phyloP scores from a whole-genome alignment of 2,888 invertebrate genomes.

The Agonopterix alstromeriana region DNA sequence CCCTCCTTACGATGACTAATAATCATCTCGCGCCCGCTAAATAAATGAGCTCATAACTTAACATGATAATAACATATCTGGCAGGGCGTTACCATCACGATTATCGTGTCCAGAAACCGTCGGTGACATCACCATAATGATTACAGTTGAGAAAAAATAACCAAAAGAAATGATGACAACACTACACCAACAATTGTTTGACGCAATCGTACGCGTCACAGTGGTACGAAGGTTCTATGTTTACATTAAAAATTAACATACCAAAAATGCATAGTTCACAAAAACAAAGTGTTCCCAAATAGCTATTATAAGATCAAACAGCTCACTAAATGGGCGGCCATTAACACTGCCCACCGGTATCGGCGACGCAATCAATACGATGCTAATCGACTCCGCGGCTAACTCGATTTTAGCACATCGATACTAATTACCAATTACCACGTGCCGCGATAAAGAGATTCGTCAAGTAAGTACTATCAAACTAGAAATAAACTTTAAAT shows the following conservation, averaged over 20 bases:
- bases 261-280: slow-evolving; percentile 56
- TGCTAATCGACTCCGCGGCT: slow-evolving; percentile 50
- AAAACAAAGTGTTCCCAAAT: slow-evolving; percentile 60
- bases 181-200: slow-evolving; percentile 49
- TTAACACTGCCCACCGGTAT: slow-evolving; percentile 58
- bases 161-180: slow-evolving; percentile 55
- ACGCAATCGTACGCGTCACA: slow-evolving; percentile 48
- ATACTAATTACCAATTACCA: slow-evolving; percentile 64
- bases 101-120: slow-evolving; percentile 55
- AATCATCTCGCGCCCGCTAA: slow-evolving; percentile 42
- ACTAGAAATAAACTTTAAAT: background rate
- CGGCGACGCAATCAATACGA: slow-evolving; percentile 50
- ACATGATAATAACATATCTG: slow-evolving; percentile 40
- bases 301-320: slow-evolving; percentile 57
- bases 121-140: slow-evolving; percentile 62
- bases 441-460: slow-evolving; percentile 38
- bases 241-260: slow-evolving; percentile 47
- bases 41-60: slow-evolving; percentile 60
- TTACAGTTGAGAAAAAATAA: slow-evolving; percentile 39
- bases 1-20: slow-evolving; percentile 47
- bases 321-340: slow-evolving; percentile 48
- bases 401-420: slow-evolving; percentile 62
- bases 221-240: slow-evolving; percentile 33
- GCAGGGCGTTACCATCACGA: slow-evolving; percentile 58
- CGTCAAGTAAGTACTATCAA: slow-evolving; percentile 10